phyloP scores from a whole-genome alignment of 2,113 vertebrate genomes.

The Athene cunicularia region DNA sequence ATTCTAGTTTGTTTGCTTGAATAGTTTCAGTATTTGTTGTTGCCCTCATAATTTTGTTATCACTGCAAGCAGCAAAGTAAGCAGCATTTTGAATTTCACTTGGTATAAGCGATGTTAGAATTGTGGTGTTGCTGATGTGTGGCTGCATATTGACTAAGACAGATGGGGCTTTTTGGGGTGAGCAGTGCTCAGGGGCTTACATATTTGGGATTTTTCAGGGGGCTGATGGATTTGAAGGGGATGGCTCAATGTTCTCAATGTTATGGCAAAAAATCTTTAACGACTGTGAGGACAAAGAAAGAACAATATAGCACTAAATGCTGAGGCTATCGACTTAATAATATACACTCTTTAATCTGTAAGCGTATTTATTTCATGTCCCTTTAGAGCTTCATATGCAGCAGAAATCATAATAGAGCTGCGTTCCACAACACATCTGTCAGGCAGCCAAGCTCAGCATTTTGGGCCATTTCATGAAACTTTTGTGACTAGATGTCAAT shows the following conservation, averaged over 20 bases:
- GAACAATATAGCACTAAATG: background rate
- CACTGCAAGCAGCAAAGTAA: constrained; percentile 26
- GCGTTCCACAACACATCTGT: background rate
- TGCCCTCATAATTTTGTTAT: constrained; percentile 40
- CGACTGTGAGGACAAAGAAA: background rate
- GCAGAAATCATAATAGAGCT: background rate
- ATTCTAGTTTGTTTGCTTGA: constrained; percentile 24
- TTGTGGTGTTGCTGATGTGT: background rate
- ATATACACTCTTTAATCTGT: background rate
- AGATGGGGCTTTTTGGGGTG: constrained; percentile 30
- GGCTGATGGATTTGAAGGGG: background rate
- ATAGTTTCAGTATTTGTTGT: background rate
- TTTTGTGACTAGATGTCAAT: background rate
- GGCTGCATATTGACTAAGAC: background rate
- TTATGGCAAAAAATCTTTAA: background rate
- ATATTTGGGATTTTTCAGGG: background rate
- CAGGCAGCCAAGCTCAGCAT: background rate
- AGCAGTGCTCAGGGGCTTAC: background rate
- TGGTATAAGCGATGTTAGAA: background rate
- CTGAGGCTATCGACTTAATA: background rate
- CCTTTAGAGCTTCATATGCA: background rate
- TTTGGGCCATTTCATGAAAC: background rate
- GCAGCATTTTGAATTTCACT: constrained; percentile 22
- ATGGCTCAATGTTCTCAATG: background rate
- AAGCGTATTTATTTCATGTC: background rate